Evolutionary conservation across 2,888 invertebrate species (phyloP), one percentile per base, ranked within the genome.

Genomic region (Ochlodes sylvanus): DNA sequence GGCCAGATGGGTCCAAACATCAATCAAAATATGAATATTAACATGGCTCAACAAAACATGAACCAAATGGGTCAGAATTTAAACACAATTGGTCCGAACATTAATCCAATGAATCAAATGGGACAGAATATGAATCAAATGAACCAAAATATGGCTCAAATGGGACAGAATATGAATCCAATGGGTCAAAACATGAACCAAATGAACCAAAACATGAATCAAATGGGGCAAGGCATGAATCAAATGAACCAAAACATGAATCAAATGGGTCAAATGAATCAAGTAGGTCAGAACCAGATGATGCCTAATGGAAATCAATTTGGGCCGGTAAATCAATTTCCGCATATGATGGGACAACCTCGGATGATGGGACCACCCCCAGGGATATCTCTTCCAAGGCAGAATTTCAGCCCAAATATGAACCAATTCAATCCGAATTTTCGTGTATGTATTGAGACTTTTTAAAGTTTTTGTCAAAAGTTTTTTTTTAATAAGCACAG

Each of bases 391-490:
- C 87, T 90, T 84, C 89, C 87, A 0, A 76, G 90, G 61, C 92
- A 89, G 72, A 90, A 86, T 80, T 92, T 89, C 72, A 88, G 74
- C 55, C 83, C 85, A 0, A 90, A 83, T 63, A 81, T 90, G 78
- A 87, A 85, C 2, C 90, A 87, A 57, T 90, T 76, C 68, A 91
- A 90, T 63, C 83, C 79, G 44, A 91, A 85, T 82, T 92, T 90
- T 89, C 90, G 92, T 71, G 92, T 93, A 78, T 90, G 92, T 92
- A 76, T 50, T n/a, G n/a, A n/a, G n/a, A n/a, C n/a, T n/a, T n/a
- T n/a, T n/a, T n/a, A n/a, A n/a, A 17, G 21, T 34, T 34, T 7
- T 7, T 34, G 9, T 4, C 27, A 27, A 42, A 14, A 12, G 2
- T 14, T 42, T 42, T 12, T 42, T 42, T 42, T 14, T 14, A 42